Conservation (phyloP, 2,113 vertebrate species). For the Leptobrachium leishanense region DNA sequence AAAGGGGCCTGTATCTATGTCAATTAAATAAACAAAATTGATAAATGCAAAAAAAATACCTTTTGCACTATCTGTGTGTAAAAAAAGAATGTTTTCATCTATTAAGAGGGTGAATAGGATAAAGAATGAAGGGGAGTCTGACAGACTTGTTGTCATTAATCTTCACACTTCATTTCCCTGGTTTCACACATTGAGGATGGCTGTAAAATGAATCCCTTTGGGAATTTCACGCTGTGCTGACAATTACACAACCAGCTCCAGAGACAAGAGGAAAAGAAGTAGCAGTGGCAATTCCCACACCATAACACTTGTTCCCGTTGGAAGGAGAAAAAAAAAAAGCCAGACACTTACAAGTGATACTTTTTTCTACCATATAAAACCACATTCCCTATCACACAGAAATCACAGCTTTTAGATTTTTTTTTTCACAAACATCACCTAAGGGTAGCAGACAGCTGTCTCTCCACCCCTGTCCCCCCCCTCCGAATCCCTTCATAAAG, state of each 20-base stretch:
- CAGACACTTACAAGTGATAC: constrained; percentile 9
- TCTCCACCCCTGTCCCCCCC: not conserved
- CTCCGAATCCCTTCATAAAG: not conserved
- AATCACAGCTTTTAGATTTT: constrained; percentile 8
- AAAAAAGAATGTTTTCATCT: no score
- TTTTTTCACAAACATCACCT: constrained; percentile 1
- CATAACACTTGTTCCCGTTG: constrained; percentile 50
- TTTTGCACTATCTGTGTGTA: no score
- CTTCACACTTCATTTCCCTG: constrained; percentile 66
- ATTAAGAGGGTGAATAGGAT: no score
- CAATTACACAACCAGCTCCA: constrained; percentile 58
- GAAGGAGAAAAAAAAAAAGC: not conserved
- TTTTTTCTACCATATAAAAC: not conserved
- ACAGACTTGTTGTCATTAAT: constrained; percentile 60
- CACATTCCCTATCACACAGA: constrained; percentile 4
- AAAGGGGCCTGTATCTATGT: no score
- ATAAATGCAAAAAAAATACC: no score
- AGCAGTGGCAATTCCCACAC: constrained; percentile 68
- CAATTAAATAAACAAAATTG: no score
- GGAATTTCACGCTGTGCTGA: constrained; percentile 71
- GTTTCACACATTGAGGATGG: constrained; percentile 65
- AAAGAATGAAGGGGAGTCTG: constrained; percentile 21
- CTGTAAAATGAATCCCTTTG: constrained; percentile 69
- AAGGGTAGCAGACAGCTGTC: constrained; percentile 28
- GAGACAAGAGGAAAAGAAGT: constrained; percentile 49